Base-by-base conservation (phyloP, 37 sponge, comb jelly and placozoan species). In the Chondrosia reniformis region DNA sequence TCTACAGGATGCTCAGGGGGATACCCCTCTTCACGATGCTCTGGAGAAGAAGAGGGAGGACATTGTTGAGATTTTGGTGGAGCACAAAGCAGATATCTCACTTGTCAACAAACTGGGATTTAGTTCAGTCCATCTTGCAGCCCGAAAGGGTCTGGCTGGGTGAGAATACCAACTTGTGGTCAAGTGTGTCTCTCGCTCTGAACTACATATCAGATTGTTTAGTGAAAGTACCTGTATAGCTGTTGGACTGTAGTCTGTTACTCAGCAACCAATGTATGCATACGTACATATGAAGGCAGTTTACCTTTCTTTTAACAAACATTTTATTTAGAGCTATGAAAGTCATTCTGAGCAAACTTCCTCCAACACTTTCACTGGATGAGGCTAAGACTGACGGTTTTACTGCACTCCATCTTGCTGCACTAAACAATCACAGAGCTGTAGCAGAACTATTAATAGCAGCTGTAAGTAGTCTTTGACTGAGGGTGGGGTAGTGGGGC, bases 1-100 rank as follows among this genome's bases (percentile, higher is more conserved):
- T 54, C 69, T 88, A 4, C 95, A 94, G 87, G 97, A 96, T 59
- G 80, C 81, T 9, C 86, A 85, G n/a, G 97, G 97, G 19, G 94
- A 96, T 77, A 93, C 97, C 1, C 97, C 97, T 9, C 89, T 96
- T 7, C 97, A 96, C 43, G 94, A 93, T 80, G 97, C 97, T 39
- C 88, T 96, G 54, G 75, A 83, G 5, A 90, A 90, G 84, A 87
- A 90, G 62, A 30, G 92, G 1, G 95, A 96, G 24, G 94, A 91
- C 74, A 84, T 92, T 42, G 91, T 93, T 7, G 33, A 78, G 40
- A 75, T 93, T 5, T 63, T 96, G 46, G 45, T 93, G 25, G 92
- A 93, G 34, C 83, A 74, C 0, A 67, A 75, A 5, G 94, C 94
- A 7, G 94, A 96, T 43, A 32, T 85, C 6, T 34, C 74, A 17